Evolutionary conservation across 1,140 invertebrate species (phyloP).

Genomic region (Trichogramma pretiosum): DNA sequence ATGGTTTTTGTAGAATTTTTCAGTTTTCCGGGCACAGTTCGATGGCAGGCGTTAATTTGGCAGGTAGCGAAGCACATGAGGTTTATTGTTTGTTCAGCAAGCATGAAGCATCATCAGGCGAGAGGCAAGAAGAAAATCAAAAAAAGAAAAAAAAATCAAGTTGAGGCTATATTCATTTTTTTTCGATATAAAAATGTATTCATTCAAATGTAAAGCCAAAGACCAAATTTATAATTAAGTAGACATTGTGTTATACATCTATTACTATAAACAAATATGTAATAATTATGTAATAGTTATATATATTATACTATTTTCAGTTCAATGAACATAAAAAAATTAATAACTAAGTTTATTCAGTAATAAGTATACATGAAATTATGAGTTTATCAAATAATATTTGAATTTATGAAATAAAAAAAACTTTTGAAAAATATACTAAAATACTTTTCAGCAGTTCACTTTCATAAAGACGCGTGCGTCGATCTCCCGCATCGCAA

Average conservation of each 20-base stretch:
- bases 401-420: background rate
- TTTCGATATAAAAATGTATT: constrained; percentile 19
- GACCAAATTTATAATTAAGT: constrained; percentile 16
- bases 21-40: constrained; percentile 19
- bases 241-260: background rate
- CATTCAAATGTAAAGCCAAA: constrained; percentile 24
- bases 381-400: too few species aligned
- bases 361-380: background rate
- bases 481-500: constrained; percentile 16
- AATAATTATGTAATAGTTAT: background rate
- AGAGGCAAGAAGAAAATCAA: constrained; percentile 49
- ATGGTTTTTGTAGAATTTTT: constrained; percentile 10
- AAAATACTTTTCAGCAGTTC: background rate
- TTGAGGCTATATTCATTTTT: constrained; percentile 40
- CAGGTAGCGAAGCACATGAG: constrained; percentile 47
- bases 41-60: constrained; percentile 47
- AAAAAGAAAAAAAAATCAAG: constrained; percentile 47
- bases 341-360: background rate
- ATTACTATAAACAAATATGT: constrained; percentile 1
- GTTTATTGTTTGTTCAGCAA: constrained; percentile 43
- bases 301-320: too few species aligned
- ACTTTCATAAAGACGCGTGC: constrained; percentile 4
- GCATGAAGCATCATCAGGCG: constrained; percentile 50
- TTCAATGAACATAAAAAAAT: background rate
- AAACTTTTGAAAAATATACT: background rate